Evolutionary conservation across 2,888 invertebrate genomes (phyloP), one percentile per base, ranked within the genome.

Genomic region (Nymphalis urticae): DNA sequence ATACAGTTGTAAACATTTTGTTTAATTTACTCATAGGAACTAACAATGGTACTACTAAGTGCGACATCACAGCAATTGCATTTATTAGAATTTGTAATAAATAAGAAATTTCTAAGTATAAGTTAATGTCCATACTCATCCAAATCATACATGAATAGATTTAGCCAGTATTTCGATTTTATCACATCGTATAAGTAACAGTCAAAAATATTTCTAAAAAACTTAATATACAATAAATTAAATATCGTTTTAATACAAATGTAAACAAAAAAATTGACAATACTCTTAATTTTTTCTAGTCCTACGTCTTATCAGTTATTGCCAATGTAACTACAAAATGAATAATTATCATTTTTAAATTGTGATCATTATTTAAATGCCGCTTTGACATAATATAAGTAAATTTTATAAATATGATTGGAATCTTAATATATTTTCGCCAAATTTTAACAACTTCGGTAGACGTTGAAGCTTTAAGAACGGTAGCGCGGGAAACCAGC

Each of bases 271-370:
- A 32, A 56, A 27, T n/a, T 42, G 4, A n/a, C 19, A 68, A 72
- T 70, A 70, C 68, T 70, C 70, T 63, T 65, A 54, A 19, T 68
- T 51, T 48, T 65, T 66, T 70, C 72, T 72, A 72, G 72, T 72
- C 72, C 42, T 42, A 42, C 58, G 19, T 8, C 42, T n/a, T 58
- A 42, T 36, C 36, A 42, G 13, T 42, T 42, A 42, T 42, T 42
- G 13, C 19, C 36, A 42, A 42, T 58, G 56, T 32, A 36, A 36
- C 36, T 42, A n/a, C 56, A n/a, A 56, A 32, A 56, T 19, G 6
- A 56, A 9, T 27, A 58, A 58, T 36, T 50, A 50, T 8, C 19
- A 50, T 50, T n/a, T 50, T n/a, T 19, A 50, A 42, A 42, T 42
- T 42, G 3, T 42, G 13, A 42, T 42, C 10, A 10, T 42, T 10